Conservation (phyloP, 2,888 invertebrate species). For the Ophion ellenae region DNA sequence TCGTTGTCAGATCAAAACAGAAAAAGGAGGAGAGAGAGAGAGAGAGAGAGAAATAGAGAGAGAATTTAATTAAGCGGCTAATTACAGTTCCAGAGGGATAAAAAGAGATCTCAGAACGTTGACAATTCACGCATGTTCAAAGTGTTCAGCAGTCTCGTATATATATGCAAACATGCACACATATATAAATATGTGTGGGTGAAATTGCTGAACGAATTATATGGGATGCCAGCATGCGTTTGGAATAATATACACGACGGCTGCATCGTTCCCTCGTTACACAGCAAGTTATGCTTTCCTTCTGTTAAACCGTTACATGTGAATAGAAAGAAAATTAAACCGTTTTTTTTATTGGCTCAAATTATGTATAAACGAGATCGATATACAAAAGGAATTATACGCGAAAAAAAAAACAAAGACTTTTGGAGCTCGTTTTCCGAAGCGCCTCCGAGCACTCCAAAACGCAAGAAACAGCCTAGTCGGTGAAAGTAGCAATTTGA, state of each 20-base stretch:
- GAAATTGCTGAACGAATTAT: background rate
- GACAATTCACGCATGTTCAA: constrained; percentile 45
- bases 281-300: background rate
- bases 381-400: too few relatives aligned
- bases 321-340: background rate
- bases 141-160: constrained; percentile 3
- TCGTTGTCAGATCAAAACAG: constrained; percentile 14
- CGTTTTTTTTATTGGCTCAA: constrained; percentile 18
- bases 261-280: constrained; percentile 50
- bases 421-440: too few relatives aligned
- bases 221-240: background rate
- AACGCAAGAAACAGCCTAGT: too few relatives aligned
- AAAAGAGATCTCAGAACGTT: constrained; percentile 61
- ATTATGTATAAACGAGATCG: too few relatives aligned
- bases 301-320: background rate
- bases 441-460: too few relatives aligned
- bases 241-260: constrained; percentile 43
- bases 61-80: constrained; percentile 64
- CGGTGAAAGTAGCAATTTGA: too few relatives aligned
- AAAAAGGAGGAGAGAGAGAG: constrained; percentile 15
- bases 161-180: background rate
- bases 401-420: too few relatives aligned
- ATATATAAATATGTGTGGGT: background rate
- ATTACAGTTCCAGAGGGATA: constrained; percentile 58
- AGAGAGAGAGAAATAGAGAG: constrained; percentile 1